These are phyloP conservation scores for Littorina saxatilis DNA, from an alignment of 1,140 invertebrate genomes.

Conservation along the genomic window DNA sequence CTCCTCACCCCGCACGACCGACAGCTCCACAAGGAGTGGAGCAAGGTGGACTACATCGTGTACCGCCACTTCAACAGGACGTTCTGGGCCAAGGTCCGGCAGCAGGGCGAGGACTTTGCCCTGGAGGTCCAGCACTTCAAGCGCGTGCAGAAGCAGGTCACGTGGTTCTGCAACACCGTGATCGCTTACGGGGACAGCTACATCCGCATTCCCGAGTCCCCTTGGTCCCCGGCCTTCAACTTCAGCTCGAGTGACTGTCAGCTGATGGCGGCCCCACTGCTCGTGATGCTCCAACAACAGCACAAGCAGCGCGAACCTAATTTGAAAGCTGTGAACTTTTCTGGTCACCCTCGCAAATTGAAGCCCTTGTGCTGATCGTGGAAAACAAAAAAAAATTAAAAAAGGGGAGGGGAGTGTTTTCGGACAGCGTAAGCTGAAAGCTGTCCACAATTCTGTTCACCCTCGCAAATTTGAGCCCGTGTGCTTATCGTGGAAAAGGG, in stretches of 20 bases:
- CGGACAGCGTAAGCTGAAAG: too few species aligned
- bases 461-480: not conserved
- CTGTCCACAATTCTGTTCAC: too few species aligned
- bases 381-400: too few species aligned
- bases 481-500: not conserved
- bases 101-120: slow-evolving; percentile 58
- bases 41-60: slow-evolving; percentile 62
- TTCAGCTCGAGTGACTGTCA: slow-evolving; percentile 56
- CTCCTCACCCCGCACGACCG: slow-evolving; percentile 24
- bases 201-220: slow-evolving; percentile 35
- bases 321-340: not conserved
- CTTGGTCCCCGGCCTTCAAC: slow-evolving; percentile 56
- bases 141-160: slow-evolving; percentile 49
- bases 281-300: slow-evolving; percentile 26
- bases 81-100: slow-evolving; percentile 62
- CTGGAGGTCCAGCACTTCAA: slow-evolving; percentile 60
- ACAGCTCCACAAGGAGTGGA: slow-evolving; percentile 57
- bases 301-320: slow-evolving; percentile 10
- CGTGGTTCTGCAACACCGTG: slow-evolving; percentile 53
- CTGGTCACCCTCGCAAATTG: too few species aligned
- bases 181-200: not conserved
- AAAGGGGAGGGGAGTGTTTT: too few species aligned
- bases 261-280: slow-evolving; percentile 44
- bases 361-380: too few species aligned
- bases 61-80: slow-evolving; percentile 69